Base-by-base conservation (phyloP, 2,888 invertebrate genomes). In the Baronia brevicornis region DNA sequence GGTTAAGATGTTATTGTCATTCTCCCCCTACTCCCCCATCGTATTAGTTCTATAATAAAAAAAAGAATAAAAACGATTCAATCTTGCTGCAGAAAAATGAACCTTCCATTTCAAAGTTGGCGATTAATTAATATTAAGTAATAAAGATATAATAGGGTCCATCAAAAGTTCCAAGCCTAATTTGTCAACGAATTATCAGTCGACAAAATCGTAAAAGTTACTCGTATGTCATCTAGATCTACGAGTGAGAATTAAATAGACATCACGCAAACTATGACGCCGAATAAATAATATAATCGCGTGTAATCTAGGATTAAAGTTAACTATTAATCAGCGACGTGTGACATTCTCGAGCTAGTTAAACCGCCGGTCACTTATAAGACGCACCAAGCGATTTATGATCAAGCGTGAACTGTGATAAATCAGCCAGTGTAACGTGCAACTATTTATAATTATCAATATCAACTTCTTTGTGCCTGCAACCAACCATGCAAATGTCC, bases 391-490 rank as follows among this genome's bases (percentile, higher is more conserved):
- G 33, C 27, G 41, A 60, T 64, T 63, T 61, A 62, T 52, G 31
- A 43, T 42, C 44, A 28, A 43, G 48, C 58, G 50, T 60, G 61
- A 48, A 49, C 41, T 48, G 57, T 61, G 30, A 60, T 71, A 68
- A 71, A 62, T 73, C 66, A 63, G 49, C 43, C 36, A 32, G 28
- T 46, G 33, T 63, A 61, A 61, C 65, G 59, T 68, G 67, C 50
- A 60, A 61, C 64, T 63, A 66, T 69, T 70, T 63, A 66, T 70
- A 71, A 72, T 71, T 71, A 68, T 58, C 46, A 44, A 64, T 66
- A 74, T 68, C 58, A 60, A 73, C 64, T 72, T 59, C 61, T 68
- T 73, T 69, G 64, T 66, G 56, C 58, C 54, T n/a, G n/a, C n/a
- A n/a, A 48, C 55, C 54, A 46, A 54, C 52, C 61, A 64, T 65